phyloP scores from a whole-genome alignment of 2,113 vertebrate species.

The Helogale parvula region DNA sequence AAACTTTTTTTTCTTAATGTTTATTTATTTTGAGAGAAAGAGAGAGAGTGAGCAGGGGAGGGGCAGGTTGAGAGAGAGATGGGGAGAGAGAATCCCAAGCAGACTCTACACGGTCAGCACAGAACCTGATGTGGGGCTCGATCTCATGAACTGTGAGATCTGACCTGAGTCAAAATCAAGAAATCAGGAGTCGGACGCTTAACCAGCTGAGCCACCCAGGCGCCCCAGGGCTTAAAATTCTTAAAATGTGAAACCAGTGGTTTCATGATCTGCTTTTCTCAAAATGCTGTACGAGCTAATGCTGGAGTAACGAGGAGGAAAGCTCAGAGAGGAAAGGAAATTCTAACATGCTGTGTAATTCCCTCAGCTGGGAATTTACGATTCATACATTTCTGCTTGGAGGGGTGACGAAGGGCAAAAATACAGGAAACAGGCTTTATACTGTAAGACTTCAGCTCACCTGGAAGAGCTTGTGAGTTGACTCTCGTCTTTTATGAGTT shows the following conservation, averaged over 20 bases:
- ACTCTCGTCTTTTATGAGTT: background rate
- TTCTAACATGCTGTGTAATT: background rate
- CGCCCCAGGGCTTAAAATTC: background rate
- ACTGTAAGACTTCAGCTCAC: constrained; percentile 65
- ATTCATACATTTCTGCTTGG: constrained; percentile 69
- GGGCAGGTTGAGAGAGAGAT: no score
- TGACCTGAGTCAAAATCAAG: no score
- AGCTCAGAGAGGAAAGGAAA: background rate
- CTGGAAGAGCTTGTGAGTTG: constrained; percentile 67
- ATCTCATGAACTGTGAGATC: no score
- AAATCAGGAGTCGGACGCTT: no score
- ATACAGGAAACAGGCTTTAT: constrained; percentile 47
- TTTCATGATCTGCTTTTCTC: background rate
- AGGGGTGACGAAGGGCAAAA: constrained; percentile 65
- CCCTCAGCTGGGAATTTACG: constrained; percentile 47
- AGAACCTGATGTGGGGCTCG: no score
- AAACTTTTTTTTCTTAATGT: background rate
- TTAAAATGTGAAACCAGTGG: background rate
- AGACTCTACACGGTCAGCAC: no score
- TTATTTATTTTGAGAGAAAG: no score
- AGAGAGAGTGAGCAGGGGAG: no score
- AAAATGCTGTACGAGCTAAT: background rate
- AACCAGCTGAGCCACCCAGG: no score
- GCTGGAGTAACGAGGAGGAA: constrained; percentile 27
- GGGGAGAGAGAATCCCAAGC: no score